These are phyloP conservation scores for Halocynthia aurantium DNA, from an alignment of 23 tunicate species.

Conservation along the genomic window DNA sequence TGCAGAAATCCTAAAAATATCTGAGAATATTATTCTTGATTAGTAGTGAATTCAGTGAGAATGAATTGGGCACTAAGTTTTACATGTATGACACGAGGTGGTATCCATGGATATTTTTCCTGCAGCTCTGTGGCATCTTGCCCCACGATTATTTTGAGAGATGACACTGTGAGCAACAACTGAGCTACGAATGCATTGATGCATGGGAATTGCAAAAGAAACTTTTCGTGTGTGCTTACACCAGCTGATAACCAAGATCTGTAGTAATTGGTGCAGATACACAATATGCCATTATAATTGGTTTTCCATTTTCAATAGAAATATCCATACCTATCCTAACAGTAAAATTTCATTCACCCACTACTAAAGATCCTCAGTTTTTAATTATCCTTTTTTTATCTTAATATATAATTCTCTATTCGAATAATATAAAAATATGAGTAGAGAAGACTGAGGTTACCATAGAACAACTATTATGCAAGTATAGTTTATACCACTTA, in stretches of 20 bases:
- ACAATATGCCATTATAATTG: constrained; percentile 6
- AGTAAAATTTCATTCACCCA: background rate
- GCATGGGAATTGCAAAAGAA: constrained; percentile 42
- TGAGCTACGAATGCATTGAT: constrained; percentile 63
- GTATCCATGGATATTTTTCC: constrained; percentile 1
- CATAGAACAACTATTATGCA: too few species aligned
- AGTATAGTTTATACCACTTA: too few species aligned
- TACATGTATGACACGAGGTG: constrained; percentile 26
- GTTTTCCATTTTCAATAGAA: too few species aligned
- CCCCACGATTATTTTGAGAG: constrained; percentile 23
- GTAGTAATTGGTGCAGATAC: background rate
- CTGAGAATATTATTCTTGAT: too few species aligned
- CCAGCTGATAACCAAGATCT: constrained; percentile 28
- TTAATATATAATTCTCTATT: too few species aligned
- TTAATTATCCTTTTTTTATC: too few species aligned
- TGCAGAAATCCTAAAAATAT: too few species aligned
- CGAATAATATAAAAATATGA: too few species aligned
- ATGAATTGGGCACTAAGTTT: background rate
- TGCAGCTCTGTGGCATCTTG: constrained; percentile 11
- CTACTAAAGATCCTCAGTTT: too few species aligned
- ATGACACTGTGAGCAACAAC: constrained; percentile 11
- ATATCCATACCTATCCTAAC: too few species aligned
- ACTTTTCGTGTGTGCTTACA: constrained; percentile 24
- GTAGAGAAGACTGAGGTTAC: too few species aligned
- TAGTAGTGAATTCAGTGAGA: background rate